Conservation (phyloP, 2,113 vertebrate species). For the Hydrochoerus hydrochaeris region DNA sequence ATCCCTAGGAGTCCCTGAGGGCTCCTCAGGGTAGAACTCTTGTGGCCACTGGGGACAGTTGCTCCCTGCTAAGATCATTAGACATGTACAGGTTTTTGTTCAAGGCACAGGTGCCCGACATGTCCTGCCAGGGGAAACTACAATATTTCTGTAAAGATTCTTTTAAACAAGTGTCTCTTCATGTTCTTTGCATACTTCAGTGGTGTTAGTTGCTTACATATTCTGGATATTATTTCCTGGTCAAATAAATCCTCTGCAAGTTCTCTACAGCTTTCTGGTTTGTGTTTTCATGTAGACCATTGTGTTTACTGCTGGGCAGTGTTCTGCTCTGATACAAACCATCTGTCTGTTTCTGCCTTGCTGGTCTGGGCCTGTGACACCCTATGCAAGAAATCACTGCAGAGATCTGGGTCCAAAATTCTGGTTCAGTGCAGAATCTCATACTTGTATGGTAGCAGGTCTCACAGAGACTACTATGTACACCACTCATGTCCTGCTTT, state of each 20-base stretch:
- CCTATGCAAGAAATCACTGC: neutral
- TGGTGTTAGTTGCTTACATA: too few species aligned
- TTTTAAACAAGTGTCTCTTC: neutral
- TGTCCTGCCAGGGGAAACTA: neutral
- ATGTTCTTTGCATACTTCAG: neutral
- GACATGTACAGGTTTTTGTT: too few species aligned
- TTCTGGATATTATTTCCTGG: neutral
- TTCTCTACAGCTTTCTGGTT: fast-evolving
- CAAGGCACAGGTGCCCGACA: too few species aligned
- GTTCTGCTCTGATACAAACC: too few species aligned
- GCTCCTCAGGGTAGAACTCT: neutral
- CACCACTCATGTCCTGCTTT: neutral
- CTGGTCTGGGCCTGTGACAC: neutral
- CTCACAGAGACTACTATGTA: neutral
- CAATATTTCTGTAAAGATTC: neutral
- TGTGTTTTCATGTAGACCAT: fast-evolving
- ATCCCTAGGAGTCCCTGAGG: too few species aligned
- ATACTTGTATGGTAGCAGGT: too few species aligned
- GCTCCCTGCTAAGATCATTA: neutral
- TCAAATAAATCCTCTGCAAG: neutral
- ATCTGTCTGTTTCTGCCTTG: neutral
- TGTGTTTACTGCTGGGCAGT: neutral
- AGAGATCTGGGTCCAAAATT: neutral
- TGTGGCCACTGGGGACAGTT: neutral
- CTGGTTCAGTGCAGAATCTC: too few species aligned